These are phyloP conservation scores for Cerastis leucographa DNA, from an alignment of 2,888 invertebrate species.

Conservation along the genomic window DNA sequence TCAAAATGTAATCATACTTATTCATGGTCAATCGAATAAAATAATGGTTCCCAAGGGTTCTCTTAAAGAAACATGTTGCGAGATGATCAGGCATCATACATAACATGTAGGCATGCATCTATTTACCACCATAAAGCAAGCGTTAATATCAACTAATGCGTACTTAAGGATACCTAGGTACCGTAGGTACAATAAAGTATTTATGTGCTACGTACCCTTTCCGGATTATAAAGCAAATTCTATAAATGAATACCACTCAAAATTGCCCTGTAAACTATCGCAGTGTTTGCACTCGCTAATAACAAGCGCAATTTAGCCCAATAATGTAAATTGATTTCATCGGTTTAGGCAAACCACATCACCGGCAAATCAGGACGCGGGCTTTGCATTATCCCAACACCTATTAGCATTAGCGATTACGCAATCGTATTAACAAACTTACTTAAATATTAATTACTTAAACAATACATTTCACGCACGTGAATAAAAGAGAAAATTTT, in stretches of 20 bases:
- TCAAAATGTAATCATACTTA: neutral
- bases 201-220: too few relatives aligned
- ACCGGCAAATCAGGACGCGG: slow-evolving; percentile 51
- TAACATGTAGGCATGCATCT: neutral
- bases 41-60: neutral
- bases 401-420: slow-evolving; percentile 65
- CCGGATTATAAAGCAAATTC: slow-evolving; percentile 27
- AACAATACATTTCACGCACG: slow-evolving; percentile 22
- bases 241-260: slow-evolving; percentile 11
- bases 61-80: neutral
- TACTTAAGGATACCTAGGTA: neutral
- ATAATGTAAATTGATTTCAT: slow-evolving; percentile 59
- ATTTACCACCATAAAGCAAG: neutral
- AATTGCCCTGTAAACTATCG: slow-evolving; percentile 30
- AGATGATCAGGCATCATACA: neutral
- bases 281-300: slow-evolving; percentile 48
- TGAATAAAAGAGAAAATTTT: slow-evolving; percentile 35
- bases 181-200: too few relatives aligned
- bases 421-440: slow-evolving; percentile 51
- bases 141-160: neutral
- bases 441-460: slow-evolving; percentile 43
- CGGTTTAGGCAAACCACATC: slow-evolving; percentile 58
- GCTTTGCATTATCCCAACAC: slow-evolving; percentile 51
- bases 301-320: slow-evolving; percentile 49
- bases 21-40: neutral